Conservation (phyloP, 64 coral and sea anemone genomes). For the Montipora foliosa region DNA sequence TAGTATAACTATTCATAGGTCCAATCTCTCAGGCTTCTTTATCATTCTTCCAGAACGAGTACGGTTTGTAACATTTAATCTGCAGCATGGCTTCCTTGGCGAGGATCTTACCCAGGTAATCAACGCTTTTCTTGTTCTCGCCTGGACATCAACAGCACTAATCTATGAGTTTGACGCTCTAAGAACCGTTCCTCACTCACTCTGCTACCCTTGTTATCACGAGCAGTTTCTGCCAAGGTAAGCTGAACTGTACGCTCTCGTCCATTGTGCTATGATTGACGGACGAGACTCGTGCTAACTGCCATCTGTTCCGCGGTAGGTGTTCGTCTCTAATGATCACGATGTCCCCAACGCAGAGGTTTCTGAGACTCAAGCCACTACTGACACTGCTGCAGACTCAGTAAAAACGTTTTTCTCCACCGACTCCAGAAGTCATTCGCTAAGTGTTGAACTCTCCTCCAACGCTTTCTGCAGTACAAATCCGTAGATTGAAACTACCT, state of each 20-base stretch:
- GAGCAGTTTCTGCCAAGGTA: neutral
- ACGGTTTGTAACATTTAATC: no score
- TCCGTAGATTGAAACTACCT: neutral
- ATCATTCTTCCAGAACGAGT: no score
- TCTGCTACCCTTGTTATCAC: neutral
- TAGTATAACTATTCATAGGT: no score
- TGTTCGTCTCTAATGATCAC: no score
- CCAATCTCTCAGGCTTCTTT: no score
- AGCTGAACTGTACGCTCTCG: neutral
- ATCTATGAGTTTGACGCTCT: neutral
- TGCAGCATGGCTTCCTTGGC: neutral
- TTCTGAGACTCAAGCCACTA: neutral
- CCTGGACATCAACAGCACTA: neutral
- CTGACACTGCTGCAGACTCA: neutral
- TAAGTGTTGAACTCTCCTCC: no score
- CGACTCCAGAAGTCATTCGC: no score
- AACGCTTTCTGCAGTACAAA: neutral
- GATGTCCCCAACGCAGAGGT: no score
- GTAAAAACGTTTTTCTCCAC: neutral
- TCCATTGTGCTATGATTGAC: neutral
- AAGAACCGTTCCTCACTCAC: neutral
- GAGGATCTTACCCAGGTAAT: neutral
- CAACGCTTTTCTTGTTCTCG: neutral
- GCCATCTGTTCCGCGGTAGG: no score
- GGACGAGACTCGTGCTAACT: no score